Base-by-base conservation (phyloP, 2,113 vertebrate species). In the Speoplatyrhinus poulsoni region DNA sequence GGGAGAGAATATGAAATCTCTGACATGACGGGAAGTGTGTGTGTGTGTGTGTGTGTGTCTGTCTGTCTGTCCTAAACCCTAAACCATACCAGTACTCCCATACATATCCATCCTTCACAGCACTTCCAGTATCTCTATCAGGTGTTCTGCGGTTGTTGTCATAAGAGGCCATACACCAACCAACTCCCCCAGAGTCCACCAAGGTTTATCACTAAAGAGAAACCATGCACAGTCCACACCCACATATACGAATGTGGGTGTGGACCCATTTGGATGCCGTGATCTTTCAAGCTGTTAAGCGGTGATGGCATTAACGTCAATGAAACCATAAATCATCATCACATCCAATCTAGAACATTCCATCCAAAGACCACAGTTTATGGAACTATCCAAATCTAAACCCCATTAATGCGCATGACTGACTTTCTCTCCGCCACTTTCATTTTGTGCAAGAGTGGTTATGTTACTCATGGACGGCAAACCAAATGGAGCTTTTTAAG, bases 401-500 rank as follows among this genome's bases (percentile, higher is more conserved):
- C 70, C 55, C 64, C 69, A 60, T 71, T 75, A 65, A 80, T 81
- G 83, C 76, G 56, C 59, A 75, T 47, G 73, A 82, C 58, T 47
- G 33, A 65, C 46, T 13, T 62, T 69, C 36, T 58, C 32, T 10
- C 68, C 72, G 59, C 70, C 65, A 80, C 79, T 52, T 79, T 52
- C 32, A 13, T 59, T 36, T 36, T 32, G 82, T 85, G 82, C 81
- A 46, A 85, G 52, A 48, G 88, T 77, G 87, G 85, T 87, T 85
- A 76, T 50, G 72, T 87, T 81, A 82, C 73, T 85, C 76, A 85
- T 60, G 65, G 59, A 3, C 76, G 80, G 83, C 82, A 86, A 89
- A 78, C 84, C 80, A 80, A 69, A 80, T 66, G 61, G 72, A 84
- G 74, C 12, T 70, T 73, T 74, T 73, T 80, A 58, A 54, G 72